Conservation (phyloP, 1,140 invertebrate species). For the Drosophila paulistorum region DNA sequence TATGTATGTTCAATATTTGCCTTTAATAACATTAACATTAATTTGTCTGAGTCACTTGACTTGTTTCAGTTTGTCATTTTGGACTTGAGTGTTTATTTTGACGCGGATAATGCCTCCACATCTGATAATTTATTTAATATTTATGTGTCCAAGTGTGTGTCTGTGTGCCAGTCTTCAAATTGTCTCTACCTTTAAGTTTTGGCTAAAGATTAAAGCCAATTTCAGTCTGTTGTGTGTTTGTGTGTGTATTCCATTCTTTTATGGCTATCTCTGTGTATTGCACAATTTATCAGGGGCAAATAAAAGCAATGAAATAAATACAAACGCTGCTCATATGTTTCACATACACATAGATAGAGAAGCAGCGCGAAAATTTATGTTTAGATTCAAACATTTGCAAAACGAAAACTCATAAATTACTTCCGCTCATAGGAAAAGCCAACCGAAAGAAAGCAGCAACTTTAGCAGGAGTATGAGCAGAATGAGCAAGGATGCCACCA, state of each 20-base stretch:
- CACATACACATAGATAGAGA: conserved; percentile 41
- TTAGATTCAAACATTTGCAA: conserved; percentile 81
- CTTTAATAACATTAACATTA: conserved; percentile 78
- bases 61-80: conserved; percentile 53
- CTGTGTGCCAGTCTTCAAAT: conserved; percentile 56
- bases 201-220: conserved; percentile 59
- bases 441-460: conserved; percentile 47
- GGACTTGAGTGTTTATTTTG: conserved; percentile 69
- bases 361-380: conserved; percentile 65
- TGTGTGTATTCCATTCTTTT: conserved; percentile 35
- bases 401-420: conserved; percentile 82
- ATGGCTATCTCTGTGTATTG: conserved; percentile 70
- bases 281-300: conserved; percentile 77
- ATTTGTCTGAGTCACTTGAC: conserved; percentile 64
- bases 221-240: conserved; percentile 43
- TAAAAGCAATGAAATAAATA: conserved; percentile 78
- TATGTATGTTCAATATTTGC: conserved; percentile 63
- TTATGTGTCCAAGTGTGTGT: conserved; percentile 20
- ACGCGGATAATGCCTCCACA: conserved; percentile 67
- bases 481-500: conserved; percentile 56
- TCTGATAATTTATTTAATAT: conserved; percentile 78
- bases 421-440: conserved; percentile 70
- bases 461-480: conserved; percentile 7
- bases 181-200: conserved; percentile 53
- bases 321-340: conserved; percentile 73